A percentile compares a stretch with the other conserved stretches of the same genome.
phyloP scores from a whole-genome alignment of 2,113 vertebrate genomes.

The Gasterosteus aculeatus region DNA sequence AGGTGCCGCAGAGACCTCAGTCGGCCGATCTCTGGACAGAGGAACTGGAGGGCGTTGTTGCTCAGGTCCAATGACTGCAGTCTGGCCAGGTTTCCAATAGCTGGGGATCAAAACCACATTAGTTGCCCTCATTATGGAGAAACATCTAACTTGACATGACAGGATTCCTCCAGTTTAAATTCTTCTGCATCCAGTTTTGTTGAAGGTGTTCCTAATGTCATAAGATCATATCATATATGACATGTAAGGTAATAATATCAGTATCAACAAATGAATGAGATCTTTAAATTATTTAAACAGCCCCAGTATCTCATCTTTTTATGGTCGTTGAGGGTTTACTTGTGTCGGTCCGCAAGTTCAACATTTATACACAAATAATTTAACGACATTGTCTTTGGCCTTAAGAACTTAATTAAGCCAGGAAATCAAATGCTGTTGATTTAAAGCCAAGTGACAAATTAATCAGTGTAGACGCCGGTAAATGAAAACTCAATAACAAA shows the following conservation, averaged over 20 bases:
- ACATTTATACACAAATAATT: neutral
- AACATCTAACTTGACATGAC: neutral
- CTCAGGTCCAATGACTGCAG: slow-evolving; percentile 95
- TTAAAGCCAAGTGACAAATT: neutral
- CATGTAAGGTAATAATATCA: no score
- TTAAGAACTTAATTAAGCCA: neutral
- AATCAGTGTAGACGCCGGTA: neutral
- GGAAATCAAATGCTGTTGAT: neutral
- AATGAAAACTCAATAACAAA: neutral
- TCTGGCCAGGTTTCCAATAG: slow-evolving; percentile 90
- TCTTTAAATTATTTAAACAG: neutral
- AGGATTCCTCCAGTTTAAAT: neutral
- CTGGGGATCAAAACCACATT: slow-evolving; percentile 71
- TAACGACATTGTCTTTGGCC: neutral
- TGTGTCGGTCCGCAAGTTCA: neutral
- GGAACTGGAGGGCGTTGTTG: slow-evolving; percentile 92
- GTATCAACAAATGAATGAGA: neutral
- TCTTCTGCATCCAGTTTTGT: neutral
- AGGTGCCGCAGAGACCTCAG: slow-evolving; percentile 92
- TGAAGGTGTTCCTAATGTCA: neutral
- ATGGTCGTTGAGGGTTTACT: neutral
- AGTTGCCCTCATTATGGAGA: neutral
- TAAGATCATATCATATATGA: no score
- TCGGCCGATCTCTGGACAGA: slow-evolving; percentile 95
- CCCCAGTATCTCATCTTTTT: neutral